Evolutionary conservation across 1,140 invertebrate genomes (phyloP).

Genomic region (Temnothorax nylanderi): DNA sequence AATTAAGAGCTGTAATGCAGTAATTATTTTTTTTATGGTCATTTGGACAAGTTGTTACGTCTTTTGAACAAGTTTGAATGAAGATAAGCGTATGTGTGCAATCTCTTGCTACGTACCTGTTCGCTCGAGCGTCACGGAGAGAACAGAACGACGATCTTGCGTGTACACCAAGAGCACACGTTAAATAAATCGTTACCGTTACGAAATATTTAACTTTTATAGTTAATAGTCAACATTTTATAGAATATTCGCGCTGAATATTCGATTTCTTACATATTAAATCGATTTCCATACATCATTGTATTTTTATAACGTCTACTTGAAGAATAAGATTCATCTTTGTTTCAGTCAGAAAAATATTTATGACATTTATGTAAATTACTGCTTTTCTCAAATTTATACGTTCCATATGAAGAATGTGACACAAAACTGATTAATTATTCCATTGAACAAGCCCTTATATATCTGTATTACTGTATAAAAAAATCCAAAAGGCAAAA

Average conservation of each 20-base stretch:
- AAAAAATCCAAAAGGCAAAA: not conserved
- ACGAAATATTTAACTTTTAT: not conserved
- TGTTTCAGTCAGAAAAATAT: not conserved
- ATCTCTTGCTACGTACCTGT: not conserved
- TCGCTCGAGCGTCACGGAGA: too few relatives aligned
- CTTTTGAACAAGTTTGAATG: not conserved
- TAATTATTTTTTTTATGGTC: not conserved
- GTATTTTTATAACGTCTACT: not conserved
- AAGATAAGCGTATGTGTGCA: not conserved
- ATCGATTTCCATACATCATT: not conserved
- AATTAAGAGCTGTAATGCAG: not conserved
- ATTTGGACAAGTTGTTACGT: not conserved
- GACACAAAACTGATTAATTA: not conserved
- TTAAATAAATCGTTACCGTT: not conserved
- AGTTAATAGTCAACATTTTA: not conserved
- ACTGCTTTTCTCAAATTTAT: too few relatives aligned
- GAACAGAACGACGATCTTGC: not conserved
- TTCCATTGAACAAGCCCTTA: not conserved
- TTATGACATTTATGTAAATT: not conserved
- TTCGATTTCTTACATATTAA: not conserved
- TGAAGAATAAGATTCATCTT: not conserved
- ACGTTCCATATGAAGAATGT: too few relatives aligned
- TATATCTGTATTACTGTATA: not conserved
- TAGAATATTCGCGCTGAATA: not conserved
- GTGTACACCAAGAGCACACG: not conserved